phyloP scores from a whole-genome alignment of 2,113 vertebrate genomes.

The Platycercus adscitus region DNA sequence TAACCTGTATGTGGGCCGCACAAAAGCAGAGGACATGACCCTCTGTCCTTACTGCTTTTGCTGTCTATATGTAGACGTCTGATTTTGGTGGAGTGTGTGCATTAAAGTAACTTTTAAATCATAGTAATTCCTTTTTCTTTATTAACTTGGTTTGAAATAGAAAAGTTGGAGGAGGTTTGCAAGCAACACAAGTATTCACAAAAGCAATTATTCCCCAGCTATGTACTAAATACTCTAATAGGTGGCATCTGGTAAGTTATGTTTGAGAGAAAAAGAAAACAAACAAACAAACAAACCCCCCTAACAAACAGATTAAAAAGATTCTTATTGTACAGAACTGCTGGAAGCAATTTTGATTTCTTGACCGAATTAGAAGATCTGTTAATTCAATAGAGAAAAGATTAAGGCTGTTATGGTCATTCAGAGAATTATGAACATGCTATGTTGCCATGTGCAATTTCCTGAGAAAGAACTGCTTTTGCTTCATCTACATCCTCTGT shows the following conservation, averaged over 20 bases:
- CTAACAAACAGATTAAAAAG: not conserved
- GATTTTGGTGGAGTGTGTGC: not conserved
- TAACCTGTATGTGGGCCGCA: not conserved
- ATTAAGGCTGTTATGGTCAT: not conserved
- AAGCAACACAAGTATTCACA: not conserved
- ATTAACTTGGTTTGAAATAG: not conserved
- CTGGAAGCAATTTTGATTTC: constrained; percentile 7
- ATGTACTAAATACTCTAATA: not conserved
- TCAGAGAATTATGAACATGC: not conserved
- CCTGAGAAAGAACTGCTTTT: constrained; percentile 33
- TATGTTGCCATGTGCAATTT: constrained; percentile 35
- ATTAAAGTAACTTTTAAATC: not conserved
- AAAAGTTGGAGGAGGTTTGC: not conserved
- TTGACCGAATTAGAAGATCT: not conserved
- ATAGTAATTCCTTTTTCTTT: not conserved
- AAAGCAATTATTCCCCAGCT: not conserved
- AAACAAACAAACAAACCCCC: rapidly evolving
- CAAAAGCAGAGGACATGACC: not conserved
- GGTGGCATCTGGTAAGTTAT: not conserved
- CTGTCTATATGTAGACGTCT: not conserved
- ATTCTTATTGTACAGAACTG: not conserved
- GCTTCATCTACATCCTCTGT: constrained; percentile 46
- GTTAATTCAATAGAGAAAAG: constrained; percentile 9
- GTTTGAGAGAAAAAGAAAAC: not conserved
- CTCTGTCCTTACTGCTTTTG: not conserved